Evolutionary conservation across 2,888 invertebrate genomes (phyloP).

Genomic region (Petrophora chlorosata): DNA sequence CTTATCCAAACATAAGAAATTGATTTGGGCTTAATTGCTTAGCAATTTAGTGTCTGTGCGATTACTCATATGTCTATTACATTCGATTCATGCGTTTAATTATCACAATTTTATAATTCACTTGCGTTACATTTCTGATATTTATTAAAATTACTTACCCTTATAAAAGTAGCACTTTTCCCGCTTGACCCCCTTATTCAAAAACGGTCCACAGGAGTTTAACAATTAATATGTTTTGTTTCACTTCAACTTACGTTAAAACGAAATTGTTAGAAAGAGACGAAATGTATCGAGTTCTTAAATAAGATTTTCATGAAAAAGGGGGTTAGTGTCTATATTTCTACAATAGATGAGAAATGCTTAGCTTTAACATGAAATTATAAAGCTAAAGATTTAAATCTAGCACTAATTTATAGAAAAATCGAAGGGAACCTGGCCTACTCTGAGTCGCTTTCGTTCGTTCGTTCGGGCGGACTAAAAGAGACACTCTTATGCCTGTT

Average conservation of each 20-base stretch:
- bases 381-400: constrained; percentile 25
- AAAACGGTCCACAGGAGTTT: too few species aligned
- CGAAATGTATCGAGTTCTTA: too few species aligned
- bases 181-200: too few species aligned
- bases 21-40: constrained; percentile 12
- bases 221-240: too few species aligned
- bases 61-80: background rate
- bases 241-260: too few species aligned
- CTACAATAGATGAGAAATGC: constrained; percentile 19
- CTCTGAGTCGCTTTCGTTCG: too few species aligned
- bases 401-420: constrained; percentile 20
- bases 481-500: too few species aligned
- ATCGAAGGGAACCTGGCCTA: constrained; percentile 26
- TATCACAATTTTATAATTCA: constrained; percentile 21
- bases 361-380: constrained; percentile 15
- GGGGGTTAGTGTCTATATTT: too few species aligned
- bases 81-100: constrained; percentile 8
- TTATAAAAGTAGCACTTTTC: background rate
- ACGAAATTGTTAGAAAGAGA: too few species aligned
- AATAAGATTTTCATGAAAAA: too few species aligned
- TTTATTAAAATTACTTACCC: background rate
- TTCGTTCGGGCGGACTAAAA: too few species aligned
- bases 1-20: background rate
- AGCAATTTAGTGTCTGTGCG: constrained; percentile 10
- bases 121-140: constrained; percentile 10